A percentile compares a stretch with the other conserved stretches of the same genome.
phyloP scores from a whole-genome alignment of 2,113 vertebrate genomes.

The Odocoileus virginianus region DNA sequence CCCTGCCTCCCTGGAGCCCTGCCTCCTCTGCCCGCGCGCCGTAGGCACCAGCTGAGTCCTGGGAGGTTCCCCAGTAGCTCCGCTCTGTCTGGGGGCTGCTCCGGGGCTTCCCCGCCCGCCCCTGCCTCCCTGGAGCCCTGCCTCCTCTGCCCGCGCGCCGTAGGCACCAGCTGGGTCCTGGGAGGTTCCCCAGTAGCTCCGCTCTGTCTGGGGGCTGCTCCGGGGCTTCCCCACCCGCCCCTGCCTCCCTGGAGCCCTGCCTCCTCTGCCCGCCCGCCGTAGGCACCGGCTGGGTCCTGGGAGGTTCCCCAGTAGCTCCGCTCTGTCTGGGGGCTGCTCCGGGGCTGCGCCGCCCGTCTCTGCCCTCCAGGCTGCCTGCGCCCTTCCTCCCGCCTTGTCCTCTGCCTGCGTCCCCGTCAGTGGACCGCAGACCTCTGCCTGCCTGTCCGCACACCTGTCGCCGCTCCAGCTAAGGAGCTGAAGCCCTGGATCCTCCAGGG shows the following conservation, averaged over 20 bases:
- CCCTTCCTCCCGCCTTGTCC: not conserved
- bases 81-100: not conserved
- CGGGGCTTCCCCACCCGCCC: too few species aligned
- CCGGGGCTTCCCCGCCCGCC: fast-evolving
- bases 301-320: not conserved
- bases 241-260: not conserved
- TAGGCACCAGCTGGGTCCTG: too few species aligned
- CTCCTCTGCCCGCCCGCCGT: fast-evolving
- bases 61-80: not conserved
- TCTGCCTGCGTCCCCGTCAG: not conserved
- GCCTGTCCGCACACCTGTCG: not conserved
- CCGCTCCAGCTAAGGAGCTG: not conserved
- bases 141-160: too few species aligned
- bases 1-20: not conserved
- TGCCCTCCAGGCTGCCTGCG: not conserved
- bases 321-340: not conserved
- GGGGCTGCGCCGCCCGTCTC: fast-evolving
- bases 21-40: not conserved
- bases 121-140: not conserved
- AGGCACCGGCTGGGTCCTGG: not conserved
- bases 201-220: too few species aligned
- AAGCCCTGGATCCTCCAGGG: not conserved
- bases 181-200: too few species aligned
- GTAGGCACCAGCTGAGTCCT: not conserved
- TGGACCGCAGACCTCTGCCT: not conserved